A percentile compares a stretch with the other conserved stretches of the same genome.
phyloP scores from a whole-genome alignment of 2,797 vertebrate species.

The Tiaroga cobitis region DNA sequence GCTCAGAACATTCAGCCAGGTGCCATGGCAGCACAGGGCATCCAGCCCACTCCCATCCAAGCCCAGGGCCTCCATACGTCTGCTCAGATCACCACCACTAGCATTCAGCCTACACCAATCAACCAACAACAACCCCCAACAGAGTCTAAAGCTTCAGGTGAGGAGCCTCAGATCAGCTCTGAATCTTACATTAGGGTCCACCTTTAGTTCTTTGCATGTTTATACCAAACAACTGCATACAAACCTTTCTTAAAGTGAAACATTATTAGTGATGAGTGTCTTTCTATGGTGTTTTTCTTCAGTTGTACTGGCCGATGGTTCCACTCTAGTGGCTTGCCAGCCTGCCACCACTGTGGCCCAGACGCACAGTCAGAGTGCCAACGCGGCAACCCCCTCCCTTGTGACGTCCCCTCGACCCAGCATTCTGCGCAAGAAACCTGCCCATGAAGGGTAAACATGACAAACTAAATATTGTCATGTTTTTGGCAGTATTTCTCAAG shows the following conservation, averaged over 20 bases:
- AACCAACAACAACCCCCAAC: slow-evolving; percentile 78
- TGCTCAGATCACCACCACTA: slow-evolving; percentile 83
- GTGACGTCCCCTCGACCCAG: slow-evolving; percentile 95
- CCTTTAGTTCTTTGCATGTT: background rate
- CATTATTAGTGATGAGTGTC: background rate
- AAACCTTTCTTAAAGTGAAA: background rate
- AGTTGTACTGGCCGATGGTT: slow-evolving; percentile 92
- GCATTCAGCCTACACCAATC: slow-evolving; percentile 86
- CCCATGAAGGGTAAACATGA: slow-evolving; percentile 86
- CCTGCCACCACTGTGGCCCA: slow-evolving; percentile 90
- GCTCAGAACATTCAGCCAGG: slow-evolving; percentile 92
- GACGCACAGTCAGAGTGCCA: slow-evolving; percentile 87
- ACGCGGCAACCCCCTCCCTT: slow-evolving; percentile 83
- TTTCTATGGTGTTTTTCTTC: slow-evolving; percentile 7
- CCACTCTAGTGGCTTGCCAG: slow-evolving; percentile 86
- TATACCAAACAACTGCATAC: background rate
- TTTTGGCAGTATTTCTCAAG: background rate
- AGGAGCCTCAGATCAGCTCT: slow-evolving; percentile 34
- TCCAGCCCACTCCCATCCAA: slow-evolving; percentile 87
- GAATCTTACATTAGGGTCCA: background rate
- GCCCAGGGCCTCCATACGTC: slow-evolving; percentile 90
- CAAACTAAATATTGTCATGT: background rate
- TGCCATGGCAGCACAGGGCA: slow-evolving; percentile 86
- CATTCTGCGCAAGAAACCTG: slow-evolving; percentile 95
- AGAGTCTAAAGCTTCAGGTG: slow-evolving; percentile 91